Evolutionary conservation across 2,888 invertebrate genomes (phyloP).

Genomic region (Netelia fuscicornis): DNA sequence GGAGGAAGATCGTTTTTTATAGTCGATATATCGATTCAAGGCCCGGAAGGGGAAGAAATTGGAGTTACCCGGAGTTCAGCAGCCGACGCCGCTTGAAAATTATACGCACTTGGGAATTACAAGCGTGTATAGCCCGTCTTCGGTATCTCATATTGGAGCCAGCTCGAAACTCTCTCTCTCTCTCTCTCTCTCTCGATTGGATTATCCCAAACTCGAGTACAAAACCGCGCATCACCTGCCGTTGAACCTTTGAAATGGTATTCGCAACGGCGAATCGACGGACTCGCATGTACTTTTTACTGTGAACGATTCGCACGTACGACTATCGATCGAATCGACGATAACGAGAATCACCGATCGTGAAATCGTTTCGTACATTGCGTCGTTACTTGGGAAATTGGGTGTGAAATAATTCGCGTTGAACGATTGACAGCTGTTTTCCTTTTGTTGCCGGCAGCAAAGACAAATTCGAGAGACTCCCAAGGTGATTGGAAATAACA

Average conservation of each 20-base stretch:
- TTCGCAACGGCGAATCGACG: conserved; percentile 19
- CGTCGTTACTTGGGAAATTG: no score
- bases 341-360: conserved; percentile 14
- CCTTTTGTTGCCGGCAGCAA: neutral
- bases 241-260: neutral
- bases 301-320: conserved; percentile 13
- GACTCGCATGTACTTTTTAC: conserved; percentile 30
- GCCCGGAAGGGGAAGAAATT: conserved; percentile 45
- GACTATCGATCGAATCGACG: conserved; percentile 38
- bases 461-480: neutral
- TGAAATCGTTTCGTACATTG: neutral
- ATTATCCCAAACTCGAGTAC: conserved; percentile 8
- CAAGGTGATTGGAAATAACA: conserved; percentile 19
- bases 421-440: neutral
- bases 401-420: no score
- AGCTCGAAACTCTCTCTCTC: neutral
- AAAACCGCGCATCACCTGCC: conserved; percentile 58
- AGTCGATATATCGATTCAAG: conserved; percentile 29
- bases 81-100: conserved; percentile 53
- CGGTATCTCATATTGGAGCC: neutral
- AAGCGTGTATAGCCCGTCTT: conserved; percentile 35
- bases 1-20: conserved; percentile 4
- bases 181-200: neutral
- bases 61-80: conserved; percentile 26
- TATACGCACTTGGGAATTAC: conserved; percentile 60